Base-by-base conservation (phyloP, 2,797 vertebrate species). In the Peromyscus attwateri region DNA sequence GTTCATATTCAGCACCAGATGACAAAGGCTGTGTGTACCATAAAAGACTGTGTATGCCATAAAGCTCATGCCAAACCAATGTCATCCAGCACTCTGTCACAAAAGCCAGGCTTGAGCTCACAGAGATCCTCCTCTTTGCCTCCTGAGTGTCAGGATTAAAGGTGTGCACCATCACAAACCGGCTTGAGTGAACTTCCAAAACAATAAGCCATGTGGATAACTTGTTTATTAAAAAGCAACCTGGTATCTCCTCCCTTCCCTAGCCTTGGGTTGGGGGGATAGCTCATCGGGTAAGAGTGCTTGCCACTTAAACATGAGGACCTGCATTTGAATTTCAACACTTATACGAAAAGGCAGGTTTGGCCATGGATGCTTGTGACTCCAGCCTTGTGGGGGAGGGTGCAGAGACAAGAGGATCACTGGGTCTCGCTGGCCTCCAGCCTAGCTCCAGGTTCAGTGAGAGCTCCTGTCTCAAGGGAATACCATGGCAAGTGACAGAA, bases 1-100 rank as follows among this genome's bases (percentile, higher is more conserved):
- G 21, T 73, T 73, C 85, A 66, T 46, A 81, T 60, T 87, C n/a
- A 71, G 10, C 19, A 66, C 1, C 40, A 76, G 55, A n/a, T 37
- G 40, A 81, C 77, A 71, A 94, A 81, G 23, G 19, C 0, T 0
- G 0, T 52, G 19, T 1, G 25, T 1, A 6, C 10, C 19, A 0
- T 46, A 29, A 75, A 14, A 82, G 25, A 16, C 0, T 0, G 1
- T 40, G 17, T 3, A 25, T 0, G 3, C 13, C 37, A 29, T 49
- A 29, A 79, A 14, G 11, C 40, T 80, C 23, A 68, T 3, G 2
- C 23, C 13, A 8, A 66, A 82, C 25, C 46, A n/a, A 57, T n/a
- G 8, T 52, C 40, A 70, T 73, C 70, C 64, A 94, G 57, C 1
- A 10, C 75, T 70, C 25, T 76, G 57, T 84, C 49, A 87, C 29